phyloP scores from a whole-genome alignment of 2,113 vertebrate genomes.

The Brienomyrus brachyistius region DNA sequence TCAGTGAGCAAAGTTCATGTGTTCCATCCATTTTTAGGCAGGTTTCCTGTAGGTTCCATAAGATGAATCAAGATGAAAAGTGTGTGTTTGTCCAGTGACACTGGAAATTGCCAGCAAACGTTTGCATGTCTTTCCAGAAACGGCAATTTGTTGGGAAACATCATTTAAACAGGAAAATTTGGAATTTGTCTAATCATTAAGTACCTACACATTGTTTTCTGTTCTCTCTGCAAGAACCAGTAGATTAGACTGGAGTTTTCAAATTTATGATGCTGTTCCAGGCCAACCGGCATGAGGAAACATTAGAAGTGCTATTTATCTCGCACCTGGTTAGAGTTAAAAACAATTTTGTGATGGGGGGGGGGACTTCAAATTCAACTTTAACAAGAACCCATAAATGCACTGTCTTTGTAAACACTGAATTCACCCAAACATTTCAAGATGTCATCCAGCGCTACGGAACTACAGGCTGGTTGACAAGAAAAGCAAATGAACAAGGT shows the following conservation, averaged over 20 bases:
- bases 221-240: not conserved
- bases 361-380: not conserved
- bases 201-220: not conserved
- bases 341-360: not conserved
- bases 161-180: constrained; percentile 32
- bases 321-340: not conserved
- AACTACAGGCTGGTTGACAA: not conserved
- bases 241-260: not conserved
- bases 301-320: not conserved
- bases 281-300: not conserved
- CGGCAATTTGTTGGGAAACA: constrained; percentile 37
- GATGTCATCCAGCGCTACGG: not conserved
- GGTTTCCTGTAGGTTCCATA: not conserved
- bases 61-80: not conserved
- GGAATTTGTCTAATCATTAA: constrained; percentile 23
- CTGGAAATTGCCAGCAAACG: not conserved
- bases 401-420: not conserved
- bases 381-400: not conserved
- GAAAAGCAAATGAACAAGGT: not conserved
- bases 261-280: not conserved
- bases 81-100: not conserved
- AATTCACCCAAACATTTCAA: not conserved
- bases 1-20: not conserved
- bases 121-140: constrained; percentile 20
- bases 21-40: not conserved